These are phyloP conservation scores for Amorpha juglandis DNA, from an alignment of 2,888 invertebrate genomes.

Conservation along the genomic window DNA sequence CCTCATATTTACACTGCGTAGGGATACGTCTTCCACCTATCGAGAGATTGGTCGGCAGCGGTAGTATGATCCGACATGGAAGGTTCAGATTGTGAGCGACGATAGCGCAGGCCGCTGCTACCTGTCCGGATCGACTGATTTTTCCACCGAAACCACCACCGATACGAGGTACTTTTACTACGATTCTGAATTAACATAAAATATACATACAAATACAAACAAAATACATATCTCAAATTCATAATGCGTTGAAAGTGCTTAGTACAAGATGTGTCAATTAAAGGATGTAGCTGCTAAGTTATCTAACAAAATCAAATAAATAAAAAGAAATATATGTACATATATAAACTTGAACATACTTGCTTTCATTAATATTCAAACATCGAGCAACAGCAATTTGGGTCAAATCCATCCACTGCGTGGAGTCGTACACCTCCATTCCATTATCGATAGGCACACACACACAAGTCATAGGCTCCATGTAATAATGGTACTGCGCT, in stretches of 20 bases:
- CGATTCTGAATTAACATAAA: constrained; percentile 50
- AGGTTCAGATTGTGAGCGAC: constrained; percentile 82
- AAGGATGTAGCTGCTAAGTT: too few species aligned
- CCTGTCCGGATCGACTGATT: constrained; percentile 82
- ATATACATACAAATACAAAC: not conserved
- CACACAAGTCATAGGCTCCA: constrained; percentile 88
- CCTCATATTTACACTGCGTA: constrained; percentile 83
- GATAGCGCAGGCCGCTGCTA: constrained; percentile 85
- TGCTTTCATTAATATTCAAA: constrained; percentile 82
- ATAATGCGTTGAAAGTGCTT: too few species aligned
- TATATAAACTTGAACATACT: constrained; percentile 64
- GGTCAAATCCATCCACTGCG: constrained; percentile 87
- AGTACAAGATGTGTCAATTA: too few species aligned
- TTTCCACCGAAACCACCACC: constrained; percentile 88
- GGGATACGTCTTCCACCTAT: constrained; percentile 83
- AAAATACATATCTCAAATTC: too few species aligned
- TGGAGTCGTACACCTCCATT: constrained; percentile 86
- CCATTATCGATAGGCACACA: constrained; percentile 88
- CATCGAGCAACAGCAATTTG: constrained; percentile 84
- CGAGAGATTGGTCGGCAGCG: constrained; percentile 86
- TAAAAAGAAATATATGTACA: too few species aligned
- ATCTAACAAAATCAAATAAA: too few species aligned
- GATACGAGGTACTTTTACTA: constrained; percentile 84
- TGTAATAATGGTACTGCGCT: constrained; percentile 89
- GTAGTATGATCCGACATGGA: constrained; percentile 85